phyloP scores from a whole-genome alignment of 1,140 invertebrate genomes.

The Atopsyche davidsoni region DNA sequence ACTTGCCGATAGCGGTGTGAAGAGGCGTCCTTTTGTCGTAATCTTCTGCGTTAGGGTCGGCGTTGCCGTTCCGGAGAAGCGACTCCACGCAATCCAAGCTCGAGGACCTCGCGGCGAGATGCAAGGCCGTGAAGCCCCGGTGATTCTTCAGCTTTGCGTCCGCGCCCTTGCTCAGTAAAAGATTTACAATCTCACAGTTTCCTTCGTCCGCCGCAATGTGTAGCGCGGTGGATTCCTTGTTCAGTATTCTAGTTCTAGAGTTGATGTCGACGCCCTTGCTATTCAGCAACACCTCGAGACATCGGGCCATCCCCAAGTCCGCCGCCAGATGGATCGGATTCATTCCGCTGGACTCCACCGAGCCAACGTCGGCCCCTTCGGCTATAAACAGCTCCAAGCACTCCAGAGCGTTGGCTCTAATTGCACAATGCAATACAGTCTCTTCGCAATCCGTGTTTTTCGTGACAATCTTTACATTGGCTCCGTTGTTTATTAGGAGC shows the following conservation, averaged over 20 bases:
- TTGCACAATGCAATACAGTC: slow-evolving; percentile 69
- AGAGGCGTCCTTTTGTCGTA: slow-evolving; percentile 69
- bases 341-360: slow-evolving; percentile 61
- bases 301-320: slow-evolving; percentile 64
- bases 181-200: slow-evolving; percentile 63
- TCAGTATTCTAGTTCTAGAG: slow-evolving; percentile 57
- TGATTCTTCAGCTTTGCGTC: slow-evolving; percentile 64
- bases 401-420: slow-evolving; percentile 65
- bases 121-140: slow-evolving; percentile 70
- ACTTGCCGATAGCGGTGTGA: slow-evolving; percentile 72
- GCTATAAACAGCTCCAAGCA: slow-evolving; percentile 65
- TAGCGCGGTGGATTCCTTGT: slow-evolving; percentile 66
- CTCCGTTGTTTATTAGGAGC: slow-evolving; percentile 61
- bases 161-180: slow-evolving; percentile 66
- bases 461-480: slow-evolving; percentile 52
- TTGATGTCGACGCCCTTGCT: slow-evolving; percentile 56
- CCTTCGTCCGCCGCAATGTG: slow-evolving; percentile 77
- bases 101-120: slow-evolving; percentile 68
- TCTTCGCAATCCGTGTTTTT: slow-evolving; percentile 62
- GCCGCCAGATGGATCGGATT: slow-evolving; percentile 72
- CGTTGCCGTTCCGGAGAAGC: slow-evolving; percentile 62
- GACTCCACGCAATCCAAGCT: slow-evolving; percentile 72
- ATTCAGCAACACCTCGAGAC: slow-evolving; percentile 62
- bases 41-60: slow-evolving; percentile 69
- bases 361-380: slow-evolving; percentile 64